Conservation (phyloP, 1,140 invertebrate genomes). For the Telenomus remus region DNA sequence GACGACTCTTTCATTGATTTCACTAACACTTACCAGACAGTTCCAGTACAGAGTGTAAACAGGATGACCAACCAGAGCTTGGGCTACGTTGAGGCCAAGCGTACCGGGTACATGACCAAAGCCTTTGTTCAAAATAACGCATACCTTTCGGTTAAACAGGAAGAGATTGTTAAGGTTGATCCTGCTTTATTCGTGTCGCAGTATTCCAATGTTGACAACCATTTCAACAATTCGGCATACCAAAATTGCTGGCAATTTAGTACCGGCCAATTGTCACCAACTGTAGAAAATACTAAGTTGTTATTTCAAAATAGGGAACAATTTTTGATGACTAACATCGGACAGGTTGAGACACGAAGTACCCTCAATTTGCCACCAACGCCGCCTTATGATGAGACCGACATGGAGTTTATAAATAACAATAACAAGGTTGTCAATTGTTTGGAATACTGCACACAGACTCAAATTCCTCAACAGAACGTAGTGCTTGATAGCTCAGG, state of each 20-base stretch:
- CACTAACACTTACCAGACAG: neutral
- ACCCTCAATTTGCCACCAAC: neutral
- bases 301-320: too few relatives aligned
- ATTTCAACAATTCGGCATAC: too few relatives aligned
- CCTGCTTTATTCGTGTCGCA: too few relatives aligned
- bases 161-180: too few relatives aligned
- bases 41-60: neutral
- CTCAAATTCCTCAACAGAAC: neutral
- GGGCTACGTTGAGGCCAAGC: neutral
- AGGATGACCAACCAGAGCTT: neutral
- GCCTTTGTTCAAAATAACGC: constrained; percentile 2
- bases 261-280: too few relatives aligned
- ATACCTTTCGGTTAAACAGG: neutral
- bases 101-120: constrained; percentile 3
- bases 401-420: neutral
- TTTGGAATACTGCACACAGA: neutral
- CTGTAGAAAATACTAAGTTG: too few relatives aligned
- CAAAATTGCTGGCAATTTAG: too few relatives aligned
- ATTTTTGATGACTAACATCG: too few relatives aligned
- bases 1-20: neutral
- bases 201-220: too few relatives aligned
- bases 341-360: neutral
- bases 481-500: too few relatives aligned
- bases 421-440: neutral
- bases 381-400: neutral